Base-by-base conservation (phyloP, 2,888 invertebrate species). In the Corythucha ciliata region DNA sequence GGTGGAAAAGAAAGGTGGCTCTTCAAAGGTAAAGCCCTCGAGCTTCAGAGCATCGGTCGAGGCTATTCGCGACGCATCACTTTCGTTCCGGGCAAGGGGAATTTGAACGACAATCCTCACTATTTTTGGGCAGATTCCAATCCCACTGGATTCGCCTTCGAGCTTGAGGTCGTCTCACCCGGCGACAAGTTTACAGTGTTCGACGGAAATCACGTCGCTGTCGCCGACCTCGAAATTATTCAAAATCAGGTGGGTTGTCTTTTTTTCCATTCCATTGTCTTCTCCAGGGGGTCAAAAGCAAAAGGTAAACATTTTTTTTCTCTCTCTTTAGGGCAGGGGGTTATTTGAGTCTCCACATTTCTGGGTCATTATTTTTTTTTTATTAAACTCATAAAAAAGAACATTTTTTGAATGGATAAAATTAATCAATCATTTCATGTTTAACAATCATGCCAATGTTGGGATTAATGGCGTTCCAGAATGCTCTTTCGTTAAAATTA, bases 101-200 rank as follows among this genome's bases (percentile, higher is more conserved):
- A 73, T 32, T 72, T 80, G 36, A 81, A 81, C 68, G 72, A 76
- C 56, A 82, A 82, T 65, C 72, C 74, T 42, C 80, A 81, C 64
- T 83, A 79, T 67, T 84, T 85, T 71, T 85, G 83, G 81, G 80
- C 81, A 21, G 85, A 85, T 69, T 83, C 81, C 27, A 71, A 76
- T 56, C 77, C 78, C 1, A 79, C 79, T 66, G 85, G 85, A 44
- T 84, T 78, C 65, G 79, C 78, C 26, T 83, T 85, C 67, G 80
- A 80, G 65, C 69, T 80, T 54, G 79, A 79, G 63, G 76, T 80
- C 1, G 72, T 83, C 5, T 76, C 78, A 12, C 69, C 76, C 49
- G 81, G 81, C 16, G 80, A 83, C 60, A 79, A 80, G 64, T 83
- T 82, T 62, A 79, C 80, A n/a, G 75, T 83, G 50, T 78, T 77